These are phyloP conservation scores for Laupala kohalensis DNA, from an alignment of 1,140 invertebrate genomes.

Conservation along the genomic window DNA sequence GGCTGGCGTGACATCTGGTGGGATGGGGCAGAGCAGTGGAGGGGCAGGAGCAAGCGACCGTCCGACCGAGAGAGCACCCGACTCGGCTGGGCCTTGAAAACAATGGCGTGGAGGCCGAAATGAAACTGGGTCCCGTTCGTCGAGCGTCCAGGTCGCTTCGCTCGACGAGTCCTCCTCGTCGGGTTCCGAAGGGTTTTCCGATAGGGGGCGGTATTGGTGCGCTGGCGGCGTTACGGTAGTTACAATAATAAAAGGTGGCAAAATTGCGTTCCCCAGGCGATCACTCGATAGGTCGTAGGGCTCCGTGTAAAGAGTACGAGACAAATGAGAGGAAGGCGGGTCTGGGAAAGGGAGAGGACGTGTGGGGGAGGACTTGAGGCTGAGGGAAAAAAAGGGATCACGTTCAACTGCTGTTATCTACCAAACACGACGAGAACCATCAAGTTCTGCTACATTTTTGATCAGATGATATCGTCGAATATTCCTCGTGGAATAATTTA, in stretches of 20 bases:
- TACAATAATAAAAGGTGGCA: neutral
- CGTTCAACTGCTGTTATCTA: too few relatives aligned
- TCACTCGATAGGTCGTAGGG: neutral
- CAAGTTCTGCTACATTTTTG: too few relatives aligned
- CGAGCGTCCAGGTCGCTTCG: neutral
- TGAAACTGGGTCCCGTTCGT: neutral
- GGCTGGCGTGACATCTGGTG: conserved; percentile 9
- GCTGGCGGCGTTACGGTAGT: neutral
- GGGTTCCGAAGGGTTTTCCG: too few relatives aligned
- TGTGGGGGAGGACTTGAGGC: too few relatives aligned
- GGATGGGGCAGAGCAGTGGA: conserved; percentile 2
- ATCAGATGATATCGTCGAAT: too few relatives aligned
- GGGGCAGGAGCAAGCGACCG: neutral
- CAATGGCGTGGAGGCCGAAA: neutral
- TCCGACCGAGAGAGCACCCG: neutral
- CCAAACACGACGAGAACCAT: too few relatives aligned
- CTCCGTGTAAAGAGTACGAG: neutral
- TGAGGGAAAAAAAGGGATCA: too few relatives aligned
- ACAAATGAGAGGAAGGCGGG: neutral
- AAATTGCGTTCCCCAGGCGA: neutral
- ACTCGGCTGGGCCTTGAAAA: neutral
- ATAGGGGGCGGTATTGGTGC: too few relatives aligned
- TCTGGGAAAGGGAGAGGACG: neutral
- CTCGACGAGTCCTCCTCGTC: too few relatives aligned
- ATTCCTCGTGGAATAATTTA: too few relatives aligned